Base-by-base conservation (phyloP, 37 sponge, comb jelly and placozoan genomes). In the Oopsacas minuta region DNA sequence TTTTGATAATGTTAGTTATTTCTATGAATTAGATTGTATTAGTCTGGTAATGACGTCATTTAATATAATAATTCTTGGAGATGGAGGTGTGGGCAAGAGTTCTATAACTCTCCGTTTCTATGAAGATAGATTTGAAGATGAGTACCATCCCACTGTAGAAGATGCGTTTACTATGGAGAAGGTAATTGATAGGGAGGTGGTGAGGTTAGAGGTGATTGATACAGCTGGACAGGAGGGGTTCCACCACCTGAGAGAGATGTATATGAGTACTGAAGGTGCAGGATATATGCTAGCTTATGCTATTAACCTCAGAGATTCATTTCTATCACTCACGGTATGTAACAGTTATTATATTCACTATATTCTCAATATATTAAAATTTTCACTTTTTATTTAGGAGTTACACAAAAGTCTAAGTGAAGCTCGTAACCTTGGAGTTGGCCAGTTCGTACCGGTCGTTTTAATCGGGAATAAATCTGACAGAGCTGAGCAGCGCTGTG, bases 1-100 rank as follows among this genome's bases (percentile, higher is more conserved):
- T n/a, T n/a, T n/a, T n/a, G n/a, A n/a, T n/a, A n/a, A n/a, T n/a
- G n/a, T n/a, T n/a, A n/a, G n/a, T n/a, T n/a, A n/a, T n/a, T n/a
- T n/a, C n/a, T n/a, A n/a, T n/a, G n/a, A n/a, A n/a, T n/a, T n/a
- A n/a, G n/a, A n/a, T n/a, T n/a, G n/a, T n/a, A n/a, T n/a, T n/a
- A n/a, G 49, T 42, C 8, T 42, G 8, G 49, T 42, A 15, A 61
- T 61, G 75, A 20, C 75, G 7, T 61, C 75, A 12, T 61, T 32
- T n/a, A 61, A 61, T 61, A n/a, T 61, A n/a, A 61, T 61, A 10
- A 61, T 61, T 34, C 75, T 61, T 10, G 75, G 75, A 61, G 75
- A 61, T 34, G 75, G 75, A 61, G 75, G 75, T 61, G 75, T 61
- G 22, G 75, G 75, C 75, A 61, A 61, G 75, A 61, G 75, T 12